A percentile compares a stretch with the other conserved stretches of the same genome.
These are phyloP conservation scores for Erpetoichthys calabaricus DNA, from an alignment of 2,797 vertebrate species.

Conservation along the genomic window DNA sequence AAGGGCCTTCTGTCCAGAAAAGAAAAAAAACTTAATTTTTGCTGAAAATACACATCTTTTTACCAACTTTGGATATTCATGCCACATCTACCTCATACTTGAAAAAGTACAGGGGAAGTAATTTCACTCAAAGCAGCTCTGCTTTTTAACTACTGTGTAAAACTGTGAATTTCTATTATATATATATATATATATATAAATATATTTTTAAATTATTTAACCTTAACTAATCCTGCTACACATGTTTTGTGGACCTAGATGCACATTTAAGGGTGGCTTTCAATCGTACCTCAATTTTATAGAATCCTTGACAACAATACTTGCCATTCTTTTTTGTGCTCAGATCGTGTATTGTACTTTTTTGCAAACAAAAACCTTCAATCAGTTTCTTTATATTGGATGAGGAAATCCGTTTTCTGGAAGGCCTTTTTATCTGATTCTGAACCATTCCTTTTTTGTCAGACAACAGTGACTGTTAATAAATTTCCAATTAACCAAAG, in stretches of 20 bases:
- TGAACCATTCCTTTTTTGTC: too few species aligned
- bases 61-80: not conserved
- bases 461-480: slow-evolving; percentile 24
- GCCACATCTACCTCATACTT: slow-evolving; percentile 61
- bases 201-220: not conserved
- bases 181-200: slow-evolving; percentile 10
- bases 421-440: slow-evolving; percentile 3
- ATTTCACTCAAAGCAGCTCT: slow-evolving; percentile 44
- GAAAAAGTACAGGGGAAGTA: slow-evolving; percentile 48
- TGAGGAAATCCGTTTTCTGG: not conserved
- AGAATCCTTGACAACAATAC: not conserved
- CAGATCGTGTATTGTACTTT: not conserved
- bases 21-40: slow-evolving; percentile 61
- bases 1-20: slow-evolving; percentile 64
- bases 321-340: not conserved
- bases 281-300: slow-evolving; percentile 7
- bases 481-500: slow-evolving; percentile 40
- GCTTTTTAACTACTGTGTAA: slow-evolving; percentile 56
- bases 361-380: not conserved
- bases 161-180: slow-evolving; percentile 44
- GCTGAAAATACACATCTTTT: slow-evolving; percentile 8
- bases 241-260: not conserved
- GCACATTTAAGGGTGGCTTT: slow-evolving; percentile 6
- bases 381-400: slow-evolving; percentile 2
- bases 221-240: slow-evolving; percentile 5